Evolutionary conservation across 2,797 vertebrate genomes (phyloP).

Genomic region (Sparidentex hasta): DNA sequence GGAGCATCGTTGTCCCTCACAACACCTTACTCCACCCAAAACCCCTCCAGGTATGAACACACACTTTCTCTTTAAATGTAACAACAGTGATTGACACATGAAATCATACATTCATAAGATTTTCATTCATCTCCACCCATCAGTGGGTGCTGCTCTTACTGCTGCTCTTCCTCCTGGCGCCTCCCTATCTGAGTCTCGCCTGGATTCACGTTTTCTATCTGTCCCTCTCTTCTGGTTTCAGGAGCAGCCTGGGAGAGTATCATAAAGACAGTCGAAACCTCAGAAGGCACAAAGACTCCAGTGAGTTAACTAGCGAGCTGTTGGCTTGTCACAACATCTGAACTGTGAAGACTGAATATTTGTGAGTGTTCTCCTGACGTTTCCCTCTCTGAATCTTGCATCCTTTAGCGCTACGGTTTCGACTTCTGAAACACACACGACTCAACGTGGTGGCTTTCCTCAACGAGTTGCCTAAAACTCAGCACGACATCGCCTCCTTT

Average conservation of each 20-base stretch:
- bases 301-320: constrained; percentile 81
- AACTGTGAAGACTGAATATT: constrained; percentile 1
- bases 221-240: constrained; percentile 58
- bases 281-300: constrained; percentile 90
- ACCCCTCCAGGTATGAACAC: constrained; percentile 85
- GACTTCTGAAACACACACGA: constrained; percentile 90
- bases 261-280: constrained; percentile 92
- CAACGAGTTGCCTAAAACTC: constrained; percentile 93
- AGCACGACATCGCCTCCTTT: constrained; percentile 91
- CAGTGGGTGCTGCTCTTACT: not conserved
- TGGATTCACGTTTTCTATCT: not conserved
- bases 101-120: not conserved
- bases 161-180: not conserved
- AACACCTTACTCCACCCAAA: constrained; percentile 86
- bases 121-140: not conserved
- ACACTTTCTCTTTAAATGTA: not conserved
- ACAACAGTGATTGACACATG: not conserved
- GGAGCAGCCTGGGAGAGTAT: constrained; percentile 90
- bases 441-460: constrained; percentile 94
- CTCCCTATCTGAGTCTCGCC: not conserved
- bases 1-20: constrained; percentile 92
- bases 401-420: constrained; percentile 86
- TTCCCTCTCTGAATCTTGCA: constrained; percentile 9
- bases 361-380: constrained; percentile 10
- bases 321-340: not conserved